A percentile compares a stretch with the other conserved stretches of the same genome.
Conservation (phyloP, 2,113 vertebrate genomes). For the Centrocercus urophasianus region DNA sequence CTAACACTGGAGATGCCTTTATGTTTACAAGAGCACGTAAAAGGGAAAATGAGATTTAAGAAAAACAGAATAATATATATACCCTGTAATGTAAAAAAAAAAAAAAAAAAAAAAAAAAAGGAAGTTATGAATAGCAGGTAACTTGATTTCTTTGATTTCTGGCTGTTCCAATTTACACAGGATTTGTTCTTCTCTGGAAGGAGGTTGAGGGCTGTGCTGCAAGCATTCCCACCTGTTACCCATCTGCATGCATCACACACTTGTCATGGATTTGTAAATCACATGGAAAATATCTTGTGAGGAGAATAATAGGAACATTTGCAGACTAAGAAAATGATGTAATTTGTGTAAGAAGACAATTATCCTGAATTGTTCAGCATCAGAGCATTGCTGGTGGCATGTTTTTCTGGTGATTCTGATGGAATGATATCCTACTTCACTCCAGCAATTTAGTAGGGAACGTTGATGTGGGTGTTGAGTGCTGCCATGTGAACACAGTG, state of each 20-base stretch:
- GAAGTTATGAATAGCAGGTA: accelerated
- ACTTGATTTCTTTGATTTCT: too few relatives aligned
- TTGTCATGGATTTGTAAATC: not conserved
- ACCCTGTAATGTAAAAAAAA: not conserved
- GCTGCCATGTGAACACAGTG: accelerated
- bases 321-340: not conserved
- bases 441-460: not conserved
- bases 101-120: too few relatives aligned
- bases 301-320: not conserved
- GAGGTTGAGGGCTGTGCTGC: not conserved
- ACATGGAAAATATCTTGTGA: not conserved
- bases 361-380: not conserved
- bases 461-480: accelerated
- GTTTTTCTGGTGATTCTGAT: not conserved
- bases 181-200: not conserved
- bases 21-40: not conserved
- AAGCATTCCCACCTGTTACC: not conserved
- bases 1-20: not conserved
- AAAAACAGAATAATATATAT: not conserved
- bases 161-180: not conserved
- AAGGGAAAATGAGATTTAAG: not conserved
- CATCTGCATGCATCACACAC: not conserved
- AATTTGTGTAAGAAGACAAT: not conserved
- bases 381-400: not conserved
- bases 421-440: not conserved